Conservation (phyloP, 2,113 vertebrate genomes). For the Mustelus asterias region DNA sequence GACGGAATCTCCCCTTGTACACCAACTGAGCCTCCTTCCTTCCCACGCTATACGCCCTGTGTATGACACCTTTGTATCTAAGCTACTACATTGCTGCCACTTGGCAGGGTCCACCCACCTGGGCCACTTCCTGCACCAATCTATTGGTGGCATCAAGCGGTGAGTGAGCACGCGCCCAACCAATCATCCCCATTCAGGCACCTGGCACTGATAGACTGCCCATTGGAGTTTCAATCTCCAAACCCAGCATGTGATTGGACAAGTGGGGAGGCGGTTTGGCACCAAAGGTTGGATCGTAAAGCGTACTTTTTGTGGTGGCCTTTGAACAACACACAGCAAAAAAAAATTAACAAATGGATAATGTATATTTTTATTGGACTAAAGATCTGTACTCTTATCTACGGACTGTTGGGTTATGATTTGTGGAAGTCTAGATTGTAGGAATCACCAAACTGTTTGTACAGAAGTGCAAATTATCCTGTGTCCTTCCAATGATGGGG, state of each 20-base stretch:
- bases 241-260: too few species aligned
- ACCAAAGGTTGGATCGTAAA: neutral
- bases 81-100: too few species aligned
- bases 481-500: neutral
- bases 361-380: constrained; percentile 13
- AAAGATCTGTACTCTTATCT: neutral
- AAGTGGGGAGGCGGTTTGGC: neutral
- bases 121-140: too few species aligned
- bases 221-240: too few species aligned
- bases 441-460: too few species aligned
- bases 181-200: neutral
- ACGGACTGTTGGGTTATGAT: neutral
- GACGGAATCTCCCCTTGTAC: too few species aligned
- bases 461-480: neutral
- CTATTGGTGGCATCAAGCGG: neutral
- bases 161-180: neutral
- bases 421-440: constrained; percentile 8
- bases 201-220: neutral
- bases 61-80: too few species aligned
- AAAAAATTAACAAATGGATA: neutral
- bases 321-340: constrained; percentile 3
- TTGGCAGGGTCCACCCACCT: too few species aligned
- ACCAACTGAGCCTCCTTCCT: too few species aligned
- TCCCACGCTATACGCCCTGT: too few species aligned
- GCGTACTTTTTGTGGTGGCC: constrained; percentile 4